Evolutionary conservation across 2,113 vertebrate genomes (phyloP), one percentile per base, ranked within the genome.

Genomic region (Vimba vimba): DNA sequence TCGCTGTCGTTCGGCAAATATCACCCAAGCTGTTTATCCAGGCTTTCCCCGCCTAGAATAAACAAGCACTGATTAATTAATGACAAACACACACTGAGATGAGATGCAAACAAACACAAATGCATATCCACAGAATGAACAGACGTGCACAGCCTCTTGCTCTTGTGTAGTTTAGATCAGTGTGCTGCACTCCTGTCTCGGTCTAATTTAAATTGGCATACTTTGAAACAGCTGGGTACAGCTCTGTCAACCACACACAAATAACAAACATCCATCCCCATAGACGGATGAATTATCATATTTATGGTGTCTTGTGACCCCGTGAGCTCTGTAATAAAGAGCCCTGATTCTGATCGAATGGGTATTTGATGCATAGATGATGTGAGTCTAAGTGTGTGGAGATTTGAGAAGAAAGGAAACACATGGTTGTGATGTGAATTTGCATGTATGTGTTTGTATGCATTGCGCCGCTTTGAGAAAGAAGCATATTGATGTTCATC

Each of bases 1-100:
- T 82, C 3, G 6, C n/a, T 68, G 79, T 68, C 60, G 12, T 81
- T 17, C 19, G 11, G 45, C 78, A 80, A 73, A 81, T 74, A 74
- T 59, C 59, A n/a, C n/a, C 25, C 85, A 74, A 60, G 79, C 69
- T 86, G 85, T 86, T 86, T 81, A 80, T 74, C 64, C 66, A 33
- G 77, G 66, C 78, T 86, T 80, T 36, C 59, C 66, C 78, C 2
- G 21, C 45, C 78, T 81, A 81, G 45, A 86, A 86, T 86, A 86
- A 86, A 47, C 50, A 60, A 81, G 85, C 30, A 39, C 50, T 81
- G 47, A 81, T 86, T 86, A 81, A 81, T 81, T 81, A 86, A 86
- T 75, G 78, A 71, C 71, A 86, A 71, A 86, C 78, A 86, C 45
- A 81, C 52, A 71, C 78, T 13, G 66, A 74, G 55, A 74, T 82